Evolutionary conservation across 2,888 invertebrate genomes (phyloP), one percentile per base, ranked within the genome.

Genomic region (Netelia fuscicornis): DNA sequence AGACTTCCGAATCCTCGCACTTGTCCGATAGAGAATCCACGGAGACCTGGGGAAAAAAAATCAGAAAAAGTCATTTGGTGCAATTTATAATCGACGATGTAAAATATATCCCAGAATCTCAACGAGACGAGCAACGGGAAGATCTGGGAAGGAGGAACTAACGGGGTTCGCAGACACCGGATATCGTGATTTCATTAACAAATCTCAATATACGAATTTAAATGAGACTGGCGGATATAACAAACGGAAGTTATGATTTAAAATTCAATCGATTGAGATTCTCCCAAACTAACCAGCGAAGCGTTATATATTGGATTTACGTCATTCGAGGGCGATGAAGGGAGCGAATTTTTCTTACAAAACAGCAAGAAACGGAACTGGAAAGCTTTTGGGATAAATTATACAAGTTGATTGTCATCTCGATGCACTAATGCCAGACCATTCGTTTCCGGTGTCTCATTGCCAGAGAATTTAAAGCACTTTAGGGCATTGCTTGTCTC

Each of bases 171-270:
- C 75, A 77, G 83, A 81, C 82, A 67, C 86, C 90, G 89, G 90
- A 90, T 88, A 88, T 90, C 87, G 88, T 88, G 85, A 89, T 90
- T 89, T 81, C 86, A 88, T 89, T 88, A 89, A 85, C 79, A 78
- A 72, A 62, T 68, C 65, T 17, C 23, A 64, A 64, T 77, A 68
- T 70, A 82, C 75, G 74, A 56, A 74, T 72, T 75, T 48, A 70
- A 78, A 25, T n/a, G 52, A 30, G 17, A 85, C 72, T 84, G 20
- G 81, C 85, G 20, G 81, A 85, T 88, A 87, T 89, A 88, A 81
- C 76, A 58, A 85, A 77, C 89, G 89, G 90, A 90, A 88, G 81
- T 86, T 25, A 78, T 84, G 81, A 72, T 88, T 83, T 81, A 62
- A 62, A 81, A 76, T 83, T 65, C 72, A 85, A 76, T 87, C 86